Evolutionary conservation across 2,797 vertebrate genomes (phyloP), one percentile per base, ranked within the genome.

Genomic region (Labroides dimidiatus): DNA sequence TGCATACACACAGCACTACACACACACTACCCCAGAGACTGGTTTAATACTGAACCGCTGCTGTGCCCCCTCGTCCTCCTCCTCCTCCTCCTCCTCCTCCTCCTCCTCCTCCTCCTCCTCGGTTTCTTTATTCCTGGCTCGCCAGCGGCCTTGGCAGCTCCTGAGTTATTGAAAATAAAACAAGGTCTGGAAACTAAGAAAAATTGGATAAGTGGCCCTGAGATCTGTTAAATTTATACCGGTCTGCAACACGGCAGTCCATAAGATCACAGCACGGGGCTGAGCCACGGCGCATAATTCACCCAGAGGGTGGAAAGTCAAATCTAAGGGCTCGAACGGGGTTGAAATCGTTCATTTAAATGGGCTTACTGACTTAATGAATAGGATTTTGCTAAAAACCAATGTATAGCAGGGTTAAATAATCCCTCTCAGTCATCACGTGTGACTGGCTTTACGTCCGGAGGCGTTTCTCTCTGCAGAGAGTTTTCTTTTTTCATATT

Each of bases 81-180:
- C 10, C 16, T 3, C 15, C 33, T 10, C 19, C 14, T 11, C 0
- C 51, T 47, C 48, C 21, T 36, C n/a, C 23, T 20, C 20, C 17
- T 33, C 24, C 14, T 27, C 42, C 42, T n/a, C 19, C 48, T 54
- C 57, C 37, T 49, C 36, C 37, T 62, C 39, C 12, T 70, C 33
- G 50, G 30, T 55, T 13, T 45, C 27, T 71, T 39, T 50, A 19
- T 45, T 47, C 11, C 49, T 24, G 39, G 62, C 61, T 57, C 52
- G 61, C 41, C 17, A 47, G 23, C 44, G 52, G 75, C 4, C 56
- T 73, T 30, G 76, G 64, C 72, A 70, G 23, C 39, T 53, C 13
- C 27, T 80, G 70, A 76, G 24, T 74, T 80, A 45, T 51, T 56
- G 71, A 63, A 49, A 69, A 59, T 59, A 49, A 76, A 73, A 77